Evolutionary conservation across 1,140 invertebrate genomes (phyloP).

Genomic region (Leptinotarsa texana): DNA sequence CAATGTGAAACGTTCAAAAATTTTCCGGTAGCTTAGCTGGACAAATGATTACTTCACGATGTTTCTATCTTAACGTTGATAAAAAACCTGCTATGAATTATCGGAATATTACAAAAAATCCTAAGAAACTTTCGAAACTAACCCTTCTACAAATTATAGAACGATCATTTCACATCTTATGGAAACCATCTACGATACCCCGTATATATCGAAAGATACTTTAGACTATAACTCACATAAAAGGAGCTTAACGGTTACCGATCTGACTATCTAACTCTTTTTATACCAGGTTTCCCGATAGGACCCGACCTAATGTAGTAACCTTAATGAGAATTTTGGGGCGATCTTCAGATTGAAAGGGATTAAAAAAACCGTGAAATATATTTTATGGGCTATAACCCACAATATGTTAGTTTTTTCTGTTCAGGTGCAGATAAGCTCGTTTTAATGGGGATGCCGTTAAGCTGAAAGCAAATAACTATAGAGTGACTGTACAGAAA

Average conservation of each 20-base stretch:
- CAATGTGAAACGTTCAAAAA: too few relatives aligned
- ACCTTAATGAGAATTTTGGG: neutral
- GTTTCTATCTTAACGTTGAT: too few relatives aligned
- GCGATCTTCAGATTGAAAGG: neutral
- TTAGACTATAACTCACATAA: neutral
- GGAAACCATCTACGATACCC: too few relatives aligned
- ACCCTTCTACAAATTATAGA: too few relatives aligned
- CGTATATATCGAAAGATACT: neutral
- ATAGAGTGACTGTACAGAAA: neutral
- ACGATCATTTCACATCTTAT: too few relatives aligned
- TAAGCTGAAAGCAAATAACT: neutral
- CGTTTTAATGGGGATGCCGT: neutral
- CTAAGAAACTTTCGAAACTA: too few relatives aligned
- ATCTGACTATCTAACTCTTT: too few relatives aligned
- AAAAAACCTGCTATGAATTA: too few relatives aligned
- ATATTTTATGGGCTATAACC: neutral
- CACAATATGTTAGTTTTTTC: slow-evolving; percentile 1
- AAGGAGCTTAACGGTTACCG: neutral
- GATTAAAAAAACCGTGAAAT: slow-evolving; percentile 5
- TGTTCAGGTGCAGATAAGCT: neutral
- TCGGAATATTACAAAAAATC: too few relatives aligned
- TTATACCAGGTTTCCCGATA: neutral
- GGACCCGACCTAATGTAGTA: neutral
- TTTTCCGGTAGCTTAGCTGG: too few relatives aligned
- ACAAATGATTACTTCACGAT: too few relatives aligned